Evolutionary conservation across 2,888 invertebrate genomes (phyloP).

Genomic region (Hirtodrosophila cameraria): DNA sequence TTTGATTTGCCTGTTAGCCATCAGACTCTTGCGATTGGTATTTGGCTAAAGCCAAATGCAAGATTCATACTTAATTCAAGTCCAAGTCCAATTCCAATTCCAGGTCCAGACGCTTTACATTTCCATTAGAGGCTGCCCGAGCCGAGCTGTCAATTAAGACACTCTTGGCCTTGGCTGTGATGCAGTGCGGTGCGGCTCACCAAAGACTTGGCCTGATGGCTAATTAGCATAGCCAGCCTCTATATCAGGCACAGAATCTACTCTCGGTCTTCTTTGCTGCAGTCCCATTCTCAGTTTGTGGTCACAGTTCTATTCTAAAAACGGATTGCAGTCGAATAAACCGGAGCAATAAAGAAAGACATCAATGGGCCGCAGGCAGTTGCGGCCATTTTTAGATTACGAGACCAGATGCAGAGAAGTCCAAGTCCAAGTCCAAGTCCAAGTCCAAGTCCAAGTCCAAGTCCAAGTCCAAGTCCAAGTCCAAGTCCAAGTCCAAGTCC

Average conservation of each 20-base stretch:
- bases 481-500: too few species aligned
- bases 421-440: too few species aligned
- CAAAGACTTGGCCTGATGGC: slow-evolving; percentile 33
- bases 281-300: slow-evolving; percentile 8
- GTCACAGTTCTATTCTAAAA: slow-evolving; percentile 1
- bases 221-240: slow-evolving; percentile 53
- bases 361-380: slow-evolving; percentile 59
- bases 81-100: slow-evolving; percentile 18
- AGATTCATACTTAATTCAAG: slow-evolving; percentile 18
- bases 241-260: background rate
- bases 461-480: too few species aligned
- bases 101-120: slow-evolving; percentile 7
- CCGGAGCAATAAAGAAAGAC: slow-evolving; percentile 76
- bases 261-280: background rate
- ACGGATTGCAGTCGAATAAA: slow-evolving; percentile 33
- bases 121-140: slow-evolving; percentile 31
- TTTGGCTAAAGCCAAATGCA: slow-evolving; percentile 39
- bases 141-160: slow-evolving; percentile 53
- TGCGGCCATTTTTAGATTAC: slow-evolving; percentile 23
- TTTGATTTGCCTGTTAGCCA: slow-evolving; percentile 59
- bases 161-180: slow-evolving; percentile 13
- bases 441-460: too few species aligned
- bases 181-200: slow-evolving; percentile 18
- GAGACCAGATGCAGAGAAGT: slow-evolving; percentile 46
- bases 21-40: slow-evolving; percentile 46